A percentile compares a stretch with the other conserved stretches of the same genome.
Conservation (phyloP, 2,797 vertebrate species). For the Intellagama lesueurii region DNA sequence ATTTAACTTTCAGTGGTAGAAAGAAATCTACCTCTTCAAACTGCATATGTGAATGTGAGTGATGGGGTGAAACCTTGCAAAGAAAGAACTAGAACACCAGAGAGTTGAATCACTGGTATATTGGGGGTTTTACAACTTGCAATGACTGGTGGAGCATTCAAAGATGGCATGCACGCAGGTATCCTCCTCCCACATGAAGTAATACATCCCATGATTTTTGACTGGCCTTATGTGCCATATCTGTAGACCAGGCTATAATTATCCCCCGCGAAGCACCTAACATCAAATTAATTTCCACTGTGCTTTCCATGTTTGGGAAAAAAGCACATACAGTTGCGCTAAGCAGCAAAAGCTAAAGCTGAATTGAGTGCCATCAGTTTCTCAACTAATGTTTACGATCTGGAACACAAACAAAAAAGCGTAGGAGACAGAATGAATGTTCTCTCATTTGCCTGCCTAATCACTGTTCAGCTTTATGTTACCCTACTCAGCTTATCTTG, state of each 20-base stretch:
- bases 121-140: too few species aligned
- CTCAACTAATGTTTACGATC: background rate
- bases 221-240: too few species aligned
- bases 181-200: too few species aligned
- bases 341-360: background rate
- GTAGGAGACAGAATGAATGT: background rate
- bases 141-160: too few species aligned
- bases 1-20: too few species aligned
- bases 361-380: background rate
- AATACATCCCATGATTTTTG: too few species aligned
- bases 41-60: too few species aligned
- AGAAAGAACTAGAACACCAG: too few species aligned
- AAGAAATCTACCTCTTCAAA: too few species aligned
- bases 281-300: background rate
- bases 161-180: too few species aligned
- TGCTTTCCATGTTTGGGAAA: background rate
- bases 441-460: background rate
- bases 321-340: background rate
- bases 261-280: background rate
- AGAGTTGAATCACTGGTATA: too few species aligned
- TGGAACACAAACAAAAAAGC: background rate
- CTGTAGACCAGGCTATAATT: background rate
- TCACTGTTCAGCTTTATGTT: background rate
- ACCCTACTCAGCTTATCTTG: background rate
- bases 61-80: too few species aligned